Evolutionary conservation across 1,140 invertebrate genomes (phyloP).

Genomic region (Contarinia nasturtii): DNA sequence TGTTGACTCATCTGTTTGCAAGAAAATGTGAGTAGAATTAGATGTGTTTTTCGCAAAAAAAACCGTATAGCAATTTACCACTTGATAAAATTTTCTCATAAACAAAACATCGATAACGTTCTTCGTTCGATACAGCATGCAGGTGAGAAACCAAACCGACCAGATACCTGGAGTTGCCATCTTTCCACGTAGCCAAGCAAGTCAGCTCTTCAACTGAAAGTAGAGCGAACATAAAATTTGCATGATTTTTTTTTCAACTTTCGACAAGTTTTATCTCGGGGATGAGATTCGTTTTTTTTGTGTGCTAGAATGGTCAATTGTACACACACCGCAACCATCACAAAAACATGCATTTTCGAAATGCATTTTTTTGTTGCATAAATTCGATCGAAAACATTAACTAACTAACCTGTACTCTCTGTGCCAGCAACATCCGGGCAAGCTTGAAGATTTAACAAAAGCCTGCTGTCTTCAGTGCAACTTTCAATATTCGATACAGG

Average conservation of each 20-base stretch:
- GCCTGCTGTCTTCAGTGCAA: slow-evolving; percentile 70
- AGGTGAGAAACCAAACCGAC: slow-evolving; percentile 56
- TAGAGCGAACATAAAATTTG: slow-evolving; percentile 4
- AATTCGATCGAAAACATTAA: too few species aligned
- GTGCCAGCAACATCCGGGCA: slow-evolving; percentile 75
- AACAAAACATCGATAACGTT: slow-evolving; percentile 81
- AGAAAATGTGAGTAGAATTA: too few species aligned
- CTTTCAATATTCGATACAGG: slow-evolving; percentile 73
- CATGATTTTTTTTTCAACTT: background rate
- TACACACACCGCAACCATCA: too few species aligned
- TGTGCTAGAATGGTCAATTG: too few species aligned
- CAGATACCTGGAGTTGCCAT: slow-evolving; percentile 67
- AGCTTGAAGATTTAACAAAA: slow-evolving; percentile 76
- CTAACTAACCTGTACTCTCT: slow-evolving; percentile 55
- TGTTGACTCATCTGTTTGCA: slow-evolving; percentile 11
- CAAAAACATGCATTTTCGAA: too few species aligned
- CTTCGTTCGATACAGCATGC: slow-evolving; percentile 74
- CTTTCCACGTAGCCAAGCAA: slow-evolving; percentile 75
- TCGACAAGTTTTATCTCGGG: too few species aligned
- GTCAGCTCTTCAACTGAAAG: slow-evolving; percentile 65
- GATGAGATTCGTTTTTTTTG: too few species aligned
- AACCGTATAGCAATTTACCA: too few species aligned
- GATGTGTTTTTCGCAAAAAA: too few species aligned
- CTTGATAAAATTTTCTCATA: slow-evolving; percentile 47
- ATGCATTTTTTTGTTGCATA: too few species aligned